A percentile compares a stretch with the other conserved stretches of the same genome.
Evolutionary conservation across 2,888 invertebrate genomes (phyloP).

Genomic region (Acrobasis suavella): DNA sequence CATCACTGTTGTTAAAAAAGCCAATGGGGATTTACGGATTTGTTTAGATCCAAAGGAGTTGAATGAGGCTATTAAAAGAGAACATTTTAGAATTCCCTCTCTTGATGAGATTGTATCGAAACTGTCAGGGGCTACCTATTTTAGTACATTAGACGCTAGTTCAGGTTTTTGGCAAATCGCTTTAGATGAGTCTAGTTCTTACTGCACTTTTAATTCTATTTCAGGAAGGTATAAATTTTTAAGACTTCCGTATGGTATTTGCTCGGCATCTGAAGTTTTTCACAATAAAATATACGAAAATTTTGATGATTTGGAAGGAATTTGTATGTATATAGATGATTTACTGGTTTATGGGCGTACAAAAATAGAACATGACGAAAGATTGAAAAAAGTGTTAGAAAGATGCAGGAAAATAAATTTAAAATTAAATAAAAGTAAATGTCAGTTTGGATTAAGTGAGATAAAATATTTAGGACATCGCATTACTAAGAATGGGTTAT

Average conservation of each 20-base stretch:
- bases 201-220: not conserved
- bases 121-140: not conserved
- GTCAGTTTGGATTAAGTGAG: not conserved
- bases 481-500: not conserved
- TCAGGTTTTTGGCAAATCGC: not conserved
- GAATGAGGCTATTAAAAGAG: not conserved
- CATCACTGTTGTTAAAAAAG: not conserved
- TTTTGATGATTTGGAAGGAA: constrained; percentile 24
- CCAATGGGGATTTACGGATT: not conserved
- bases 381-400: constrained; percentile 22
- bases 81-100: not conserved
- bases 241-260: not conserved
- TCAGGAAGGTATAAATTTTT: not conserved
- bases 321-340: constrained; percentile 24
- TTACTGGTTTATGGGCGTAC: constrained; percentile 21
- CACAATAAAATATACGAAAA: constrained; percentile 3
- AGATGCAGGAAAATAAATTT: constrained; percentile 3
- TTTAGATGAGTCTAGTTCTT: not conserved
- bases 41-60: not conserved
- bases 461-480: constrained; percentile 1
- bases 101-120: not conserved
- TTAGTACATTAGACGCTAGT: not conserved
- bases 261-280: not conserved
- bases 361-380: constrained; percentile 23
- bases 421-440: constrained; percentile 6